Base-by-base conservation (phyloP, 1,140 invertebrate species). In the Drosophila truncata region DNA sequence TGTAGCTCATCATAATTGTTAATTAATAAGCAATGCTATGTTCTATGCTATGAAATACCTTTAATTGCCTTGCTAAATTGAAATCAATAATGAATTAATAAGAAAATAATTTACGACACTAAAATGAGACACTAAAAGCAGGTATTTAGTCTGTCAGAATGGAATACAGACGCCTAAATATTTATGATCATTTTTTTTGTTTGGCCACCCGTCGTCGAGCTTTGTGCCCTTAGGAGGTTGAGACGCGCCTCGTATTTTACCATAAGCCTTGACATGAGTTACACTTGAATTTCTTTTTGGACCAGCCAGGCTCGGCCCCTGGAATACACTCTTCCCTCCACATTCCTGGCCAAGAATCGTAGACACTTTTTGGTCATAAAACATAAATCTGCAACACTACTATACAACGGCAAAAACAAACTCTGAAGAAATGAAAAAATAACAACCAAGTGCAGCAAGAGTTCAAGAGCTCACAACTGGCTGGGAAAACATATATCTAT, bases 371-470 rank as follows among this genome's bases (percentile, higher is more conserved):
- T 62, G 70, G 70, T 49, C 80, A 88, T 83, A 83, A 88, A 87
- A 77, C 71, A 83, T 80, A 87, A 83, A 88, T 87, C 77, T 87
- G 72, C 76, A 78, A 59, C 60, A 62, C 49, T 46, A 67, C 71
- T 58, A 29, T 27, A 67, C 64, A 58, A 29, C 33, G 35, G 42
- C 52, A 27, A 65, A 41, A 37, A 47, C 29, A 49, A 67, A 60
- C 27, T 44, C 29, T 49, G 4, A 55, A 61, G 29, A 62, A 50
- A 29, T 33, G 31, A 46, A 50, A 50, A 77, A 62, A 58, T 37
- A 71, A 41, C 57, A 73, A 63, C 47, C 44, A 55, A 82, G 72
- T 80, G 82, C 61, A 74, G 49, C 54, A 65, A 77, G 81, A 76
- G 73, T 77, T 82, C 73, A 72, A 82, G 73, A 66, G 73, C 74